These are phyloP conservation scores for Aplodontia rufa DNA, from an alignment of 2,113 vertebrate genomes.

Conservation along the genomic window DNA sequence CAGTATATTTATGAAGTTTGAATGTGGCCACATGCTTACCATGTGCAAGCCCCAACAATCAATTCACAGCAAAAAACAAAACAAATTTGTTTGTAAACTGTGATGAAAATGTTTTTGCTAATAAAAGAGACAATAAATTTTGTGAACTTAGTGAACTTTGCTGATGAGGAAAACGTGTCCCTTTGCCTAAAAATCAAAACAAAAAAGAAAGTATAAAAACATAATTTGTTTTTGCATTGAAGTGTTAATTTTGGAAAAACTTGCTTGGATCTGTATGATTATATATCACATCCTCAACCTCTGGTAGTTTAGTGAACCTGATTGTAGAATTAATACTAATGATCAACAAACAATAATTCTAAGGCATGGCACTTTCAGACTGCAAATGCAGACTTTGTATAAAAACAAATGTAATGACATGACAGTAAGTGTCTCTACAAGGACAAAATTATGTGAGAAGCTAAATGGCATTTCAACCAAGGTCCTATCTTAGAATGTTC, in stretches of 20 bases:
- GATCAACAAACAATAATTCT: neutral
- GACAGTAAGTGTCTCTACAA: neutral
- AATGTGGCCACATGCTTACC: rapidly evolving
- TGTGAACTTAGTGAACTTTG: neutral
- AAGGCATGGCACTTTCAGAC: neutral
- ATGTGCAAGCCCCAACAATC: neutral
- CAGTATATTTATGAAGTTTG: neutral
- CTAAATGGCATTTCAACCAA: neutral
- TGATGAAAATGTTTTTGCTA: neutral
- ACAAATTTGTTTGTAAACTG: no score
- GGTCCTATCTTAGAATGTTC: neutral
- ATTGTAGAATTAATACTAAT: neutral
- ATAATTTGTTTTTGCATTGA: neutral
- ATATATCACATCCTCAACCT: neutral
- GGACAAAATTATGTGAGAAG: neutral
- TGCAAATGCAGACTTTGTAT: neutral
- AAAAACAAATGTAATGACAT: neutral
- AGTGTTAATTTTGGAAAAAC: neutral
- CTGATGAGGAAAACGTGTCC: neutral
- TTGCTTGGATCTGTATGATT: neutral
- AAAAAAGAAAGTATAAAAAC: neutral
- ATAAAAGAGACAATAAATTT: neutral
- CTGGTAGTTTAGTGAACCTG: neutral
- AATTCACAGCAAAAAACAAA: neutral
- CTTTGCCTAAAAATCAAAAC: neutral